phyloP scores from a whole-genome alignment of 2,113 vertebrate genomes.

The Formicarius rufipectus region DNA sequence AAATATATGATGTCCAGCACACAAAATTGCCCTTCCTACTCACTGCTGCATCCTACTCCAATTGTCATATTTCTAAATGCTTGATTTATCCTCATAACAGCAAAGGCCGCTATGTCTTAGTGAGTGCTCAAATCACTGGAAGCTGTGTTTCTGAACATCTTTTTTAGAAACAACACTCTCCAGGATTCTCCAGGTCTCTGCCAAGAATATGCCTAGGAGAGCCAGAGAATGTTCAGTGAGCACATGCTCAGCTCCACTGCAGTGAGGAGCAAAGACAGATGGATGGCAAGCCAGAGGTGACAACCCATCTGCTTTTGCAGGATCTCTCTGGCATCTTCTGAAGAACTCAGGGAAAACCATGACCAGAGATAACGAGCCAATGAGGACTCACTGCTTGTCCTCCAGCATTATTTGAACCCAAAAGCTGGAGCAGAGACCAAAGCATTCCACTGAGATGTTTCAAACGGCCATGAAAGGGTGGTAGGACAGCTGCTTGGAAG shows the following conservation, averaged over 20 bases:
- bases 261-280: background rate
- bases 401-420: background rate
- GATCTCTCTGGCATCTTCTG: background rate
- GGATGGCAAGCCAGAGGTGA: constrained; percentile 18
- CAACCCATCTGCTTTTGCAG: constrained; percentile 9
- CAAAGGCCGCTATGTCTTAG: background rate
- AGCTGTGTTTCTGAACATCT: background rate
- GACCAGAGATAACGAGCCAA: background rate
- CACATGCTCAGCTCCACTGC: background rate
- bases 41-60: background rate
- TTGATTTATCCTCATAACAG: background rate
- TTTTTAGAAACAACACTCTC: background rate
- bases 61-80: background rate
- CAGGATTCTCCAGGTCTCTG: constrained; percentile 5
- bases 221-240: background rate
- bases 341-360: background rate
- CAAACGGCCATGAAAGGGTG: background rate
- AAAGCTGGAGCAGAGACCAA: background rate
- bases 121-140: background rate
- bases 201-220: constrained; percentile 16
- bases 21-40: background rate
- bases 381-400: background rate
- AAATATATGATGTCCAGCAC: background rate
- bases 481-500: background rate
- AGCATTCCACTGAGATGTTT: background rate